Evolutionary conservation across 2,797 vertebrate species (phyloP), one percentile per base, ranked within the genome.

Genomic region (Microctenopoma steveboyesi): DNA sequence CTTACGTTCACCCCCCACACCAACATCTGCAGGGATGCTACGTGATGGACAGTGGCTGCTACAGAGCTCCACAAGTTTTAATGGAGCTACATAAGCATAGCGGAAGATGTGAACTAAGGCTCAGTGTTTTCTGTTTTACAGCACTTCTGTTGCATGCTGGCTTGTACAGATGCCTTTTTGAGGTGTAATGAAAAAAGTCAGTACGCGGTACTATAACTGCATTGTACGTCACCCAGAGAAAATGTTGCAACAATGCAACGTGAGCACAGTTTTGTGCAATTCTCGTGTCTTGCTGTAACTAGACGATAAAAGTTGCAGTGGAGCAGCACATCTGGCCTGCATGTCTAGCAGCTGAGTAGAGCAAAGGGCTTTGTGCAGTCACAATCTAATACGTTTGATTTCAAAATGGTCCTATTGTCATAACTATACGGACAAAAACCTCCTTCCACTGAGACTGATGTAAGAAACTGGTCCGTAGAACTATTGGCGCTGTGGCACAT

Each of bases 1-100:
- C 42, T 58, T 51, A 12, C 27, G 37, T 27, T 18, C n/a, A 11
- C 22, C 30, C 5, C 30, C 30, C 30, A 5, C 30, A 13, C 22
- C 9, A 39, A 40, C 60, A 48, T 85, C 56, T 54, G 54, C 59
- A 63, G 2, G 6, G 56, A 42, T 35, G 1, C 47, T 30, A 48
- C 25, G 45, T 81, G 85, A 87, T 50, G 80, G 56, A 42, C 69
- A 78, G 75, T 59, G 2, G 57, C 59, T 7, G 61, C 74, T 54
- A 28, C 2, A 33, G 27, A 65, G 60, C 47, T 74, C 54, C 57
- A 4, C 27, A 18, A 0, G 25, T 47, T 47, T 46, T 14, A n/a
- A 58, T 50, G 76, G 61, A 55, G 43, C 51, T 46, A 52, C 56
- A 22, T 22, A 22, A 22, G 22, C 22, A 40, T 55, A 37, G 69